A percentile compares a stretch with the other conserved stretches of the same genome.
Evolutionary conservation across 2,888 invertebrate species (phyloP).

Genomic region (Parnassius orleans): DNA sequence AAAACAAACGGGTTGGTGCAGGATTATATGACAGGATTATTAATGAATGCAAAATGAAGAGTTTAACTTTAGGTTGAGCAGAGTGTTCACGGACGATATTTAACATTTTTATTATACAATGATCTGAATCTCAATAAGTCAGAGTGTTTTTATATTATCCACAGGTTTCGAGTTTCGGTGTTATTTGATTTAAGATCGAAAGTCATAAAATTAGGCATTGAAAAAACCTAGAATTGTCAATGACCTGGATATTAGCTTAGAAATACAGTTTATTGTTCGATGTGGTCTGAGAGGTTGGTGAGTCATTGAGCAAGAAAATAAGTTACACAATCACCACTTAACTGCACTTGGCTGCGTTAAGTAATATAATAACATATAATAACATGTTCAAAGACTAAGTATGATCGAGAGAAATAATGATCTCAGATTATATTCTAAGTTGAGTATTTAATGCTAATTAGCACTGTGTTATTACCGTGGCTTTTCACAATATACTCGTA

Average conservation of each 20-base stretch:
- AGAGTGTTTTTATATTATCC: background rate
- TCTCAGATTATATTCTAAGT: background rate
- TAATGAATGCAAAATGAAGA: too few relatives aligned
- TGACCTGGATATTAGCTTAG: slow-evolving; percentile 15
- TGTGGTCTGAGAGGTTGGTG: slow-evolving; percentile 9
- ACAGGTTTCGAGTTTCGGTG: background rate
- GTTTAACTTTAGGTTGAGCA: too few relatives aligned
- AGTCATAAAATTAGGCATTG: background rate
- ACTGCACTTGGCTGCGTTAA: slow-evolving; percentile 7
- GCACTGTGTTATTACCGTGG: background rate
- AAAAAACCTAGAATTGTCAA: slow-evolving; percentile 10
- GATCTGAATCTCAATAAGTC: too few relatives aligned
- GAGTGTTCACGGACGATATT: too few relatives aligned
- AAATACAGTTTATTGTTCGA: slow-evolving; percentile 4
- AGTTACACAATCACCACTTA: slow-evolving; percentile 12
- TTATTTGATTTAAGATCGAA: background rate
- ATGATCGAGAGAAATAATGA: background rate
- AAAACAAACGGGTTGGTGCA: too few relatives aligned
- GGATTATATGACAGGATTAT: too few relatives aligned
- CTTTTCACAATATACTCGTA: too few relatives aligned
- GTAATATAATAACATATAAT: slow-evolving; percentile 10
- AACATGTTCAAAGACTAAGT: slow-evolving; percentile 7
- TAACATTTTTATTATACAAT: too few relatives aligned
- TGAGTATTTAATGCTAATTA: background rate
- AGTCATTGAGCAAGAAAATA: slow-evolving; percentile 7